A percentile compares a stretch with the other conserved stretches of the same genome.
Conservation (phyloP, 2,113 vertebrate genomes). For the Platanista minor region DNA sequence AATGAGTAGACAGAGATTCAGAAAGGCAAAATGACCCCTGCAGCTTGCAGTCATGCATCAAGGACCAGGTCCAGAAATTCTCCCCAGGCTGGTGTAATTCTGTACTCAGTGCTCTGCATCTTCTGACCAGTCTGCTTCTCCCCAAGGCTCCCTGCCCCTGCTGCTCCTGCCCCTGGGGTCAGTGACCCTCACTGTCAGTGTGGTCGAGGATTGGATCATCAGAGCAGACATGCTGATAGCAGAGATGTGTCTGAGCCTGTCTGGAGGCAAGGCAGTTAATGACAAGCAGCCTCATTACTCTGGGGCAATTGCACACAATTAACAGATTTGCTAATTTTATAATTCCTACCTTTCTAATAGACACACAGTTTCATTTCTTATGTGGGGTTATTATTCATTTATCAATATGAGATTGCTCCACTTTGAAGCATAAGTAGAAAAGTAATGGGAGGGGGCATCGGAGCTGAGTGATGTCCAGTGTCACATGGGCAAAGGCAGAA, state of each 20-base stretch:
- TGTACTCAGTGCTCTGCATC: neutral
- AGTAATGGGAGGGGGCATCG: conserved; percentile 58
- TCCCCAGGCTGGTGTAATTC: neutral
- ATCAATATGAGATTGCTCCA: conserved; percentile 62
- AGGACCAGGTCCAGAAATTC: neutral
- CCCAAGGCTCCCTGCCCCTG: fast-evolving
- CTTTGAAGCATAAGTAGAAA: conserved; percentile 64
- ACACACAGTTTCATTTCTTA: conserved; percentile 54
- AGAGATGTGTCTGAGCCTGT: conserved; percentile 46
- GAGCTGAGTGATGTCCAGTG: conserved; percentile 61
- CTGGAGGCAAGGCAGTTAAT: conserved; percentile 60
- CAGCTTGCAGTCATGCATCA: fast-evolving
- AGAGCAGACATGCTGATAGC: neutral
- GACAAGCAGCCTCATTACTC: conserved; percentile 64
- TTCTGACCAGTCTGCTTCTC: fast-evolving
- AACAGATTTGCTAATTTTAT: conserved; percentile 74
- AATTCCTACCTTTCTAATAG: conserved; percentile 64
- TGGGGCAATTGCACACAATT: conserved; percentile 59
- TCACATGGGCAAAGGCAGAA: neutral
- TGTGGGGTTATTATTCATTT: conserved; percentile 73
- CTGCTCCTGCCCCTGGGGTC: neutral
- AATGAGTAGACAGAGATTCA: neutral
- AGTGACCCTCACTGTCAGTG: neutral
- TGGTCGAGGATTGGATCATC: conserved; percentile 44
- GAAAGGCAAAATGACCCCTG: neutral